Conservation (phyloP, 2,888 invertebrate species). For the Dryocosmus kuriphilus region DNA sequence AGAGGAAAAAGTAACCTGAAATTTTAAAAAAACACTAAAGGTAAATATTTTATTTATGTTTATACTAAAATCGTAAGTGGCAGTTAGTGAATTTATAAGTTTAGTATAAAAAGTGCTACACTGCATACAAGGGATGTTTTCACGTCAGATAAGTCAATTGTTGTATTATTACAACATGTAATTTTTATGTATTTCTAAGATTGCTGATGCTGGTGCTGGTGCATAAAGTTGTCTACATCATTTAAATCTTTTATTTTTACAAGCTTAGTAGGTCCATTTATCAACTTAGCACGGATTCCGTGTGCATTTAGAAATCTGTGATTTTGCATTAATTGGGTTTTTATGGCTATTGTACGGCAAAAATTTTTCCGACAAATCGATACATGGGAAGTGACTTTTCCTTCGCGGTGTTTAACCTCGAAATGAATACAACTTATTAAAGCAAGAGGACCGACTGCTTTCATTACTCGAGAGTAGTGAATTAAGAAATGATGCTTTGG, state of each 20-base stretch:
- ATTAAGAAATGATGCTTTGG: constrained; percentile 11
- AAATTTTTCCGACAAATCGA: constrained; percentile 15
- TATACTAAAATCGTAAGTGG: no score
- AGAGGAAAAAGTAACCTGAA: no score
- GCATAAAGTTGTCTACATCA: not conserved
- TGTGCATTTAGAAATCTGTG: constrained; percentile 12
- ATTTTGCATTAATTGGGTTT: constrained; percentile 46
- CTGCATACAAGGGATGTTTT: no score
- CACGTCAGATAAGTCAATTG: no score
- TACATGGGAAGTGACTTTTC: constrained; percentile 40
- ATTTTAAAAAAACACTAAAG: no score
- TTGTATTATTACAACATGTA: no score
- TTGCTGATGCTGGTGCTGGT: no score
- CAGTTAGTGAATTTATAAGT: no score
- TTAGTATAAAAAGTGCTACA: no score
- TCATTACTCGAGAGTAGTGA: no score
- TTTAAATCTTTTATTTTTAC: constrained; percentile 1
- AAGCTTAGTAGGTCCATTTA: not conserved
- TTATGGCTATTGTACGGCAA: constrained; percentile 47
- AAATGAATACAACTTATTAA: constrained; percentile 7
- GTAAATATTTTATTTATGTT: no score
- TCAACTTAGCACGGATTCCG: not conserved
- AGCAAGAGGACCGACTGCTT: constrained; percentile 19
- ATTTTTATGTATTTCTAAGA: no score
- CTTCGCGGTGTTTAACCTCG: constrained; percentile 53